phyloP scores from a whole-genome alignment of 2,113 vertebrate genomes.

The Eulemur rufifrons region DNA sequence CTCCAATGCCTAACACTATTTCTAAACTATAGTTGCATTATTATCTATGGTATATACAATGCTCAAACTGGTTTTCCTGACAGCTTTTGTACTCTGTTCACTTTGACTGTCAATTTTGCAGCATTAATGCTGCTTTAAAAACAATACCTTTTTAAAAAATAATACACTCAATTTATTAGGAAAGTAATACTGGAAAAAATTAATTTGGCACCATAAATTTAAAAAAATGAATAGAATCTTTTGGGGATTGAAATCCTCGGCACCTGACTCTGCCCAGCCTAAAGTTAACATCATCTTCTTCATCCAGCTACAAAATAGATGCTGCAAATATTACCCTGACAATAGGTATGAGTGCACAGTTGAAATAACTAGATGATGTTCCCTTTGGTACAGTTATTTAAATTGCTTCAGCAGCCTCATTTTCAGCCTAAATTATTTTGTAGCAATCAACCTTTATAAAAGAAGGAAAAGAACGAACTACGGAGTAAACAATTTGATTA shows the following conservation, averaged over 20 bases:
- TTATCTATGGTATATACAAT: not conserved
- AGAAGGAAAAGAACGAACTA: constrained; percentile 20
- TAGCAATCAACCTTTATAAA: constrained; percentile 7
- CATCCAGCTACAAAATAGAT: not conserved
- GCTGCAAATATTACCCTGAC: not conserved
- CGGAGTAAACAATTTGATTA: constrained; percentile 33
- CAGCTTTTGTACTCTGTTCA: not conserved
- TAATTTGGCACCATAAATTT: constrained; percentile 35
- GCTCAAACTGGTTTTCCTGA: not conserved
- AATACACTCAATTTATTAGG: constrained; percentile 43
- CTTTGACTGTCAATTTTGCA: not conserved
- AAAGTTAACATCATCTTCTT: constrained; percentile 16
- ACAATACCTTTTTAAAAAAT: constrained; percentile 12
- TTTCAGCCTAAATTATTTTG: constrained; percentile 29
- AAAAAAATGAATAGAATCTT: constrained; percentile 13
- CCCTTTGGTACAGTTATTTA: constrained; percentile 30
- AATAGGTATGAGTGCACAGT: not conserved
- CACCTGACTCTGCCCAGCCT: not conserved
- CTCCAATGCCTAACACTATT: not conserved
- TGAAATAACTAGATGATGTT: constrained; percentile 28
- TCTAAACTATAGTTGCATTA: not conserved
- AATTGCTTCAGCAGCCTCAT: constrained; percentile 40
- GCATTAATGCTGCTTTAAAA: constrained; percentile 40
- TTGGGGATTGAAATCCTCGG: constrained; percentile 33
- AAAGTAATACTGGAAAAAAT: constrained; percentile 47